Conservation (phyloP, 1,140 invertebrate species). For the Caenorhabditis latens region DNA sequence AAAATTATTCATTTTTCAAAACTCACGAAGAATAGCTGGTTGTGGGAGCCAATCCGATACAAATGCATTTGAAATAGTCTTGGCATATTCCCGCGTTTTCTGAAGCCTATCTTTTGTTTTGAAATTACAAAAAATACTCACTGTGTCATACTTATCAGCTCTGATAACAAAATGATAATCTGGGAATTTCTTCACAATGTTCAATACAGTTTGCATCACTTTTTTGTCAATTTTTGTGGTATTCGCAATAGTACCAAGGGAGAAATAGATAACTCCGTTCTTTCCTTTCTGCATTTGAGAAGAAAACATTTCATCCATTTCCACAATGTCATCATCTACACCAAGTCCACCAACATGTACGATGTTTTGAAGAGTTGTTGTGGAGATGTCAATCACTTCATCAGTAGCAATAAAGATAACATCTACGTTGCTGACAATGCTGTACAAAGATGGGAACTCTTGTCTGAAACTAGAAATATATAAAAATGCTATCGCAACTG, state of each 20-base stretch:
- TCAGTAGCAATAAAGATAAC: conserved; percentile 64
- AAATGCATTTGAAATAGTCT: conserved; percentile 49
- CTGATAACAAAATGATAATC: conserved; percentile 62
- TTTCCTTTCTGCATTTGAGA: conserved; percentile 59
- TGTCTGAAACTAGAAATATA: conserved; percentile 40
- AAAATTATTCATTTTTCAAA: no score
- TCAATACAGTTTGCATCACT: conserved; percentile 44
- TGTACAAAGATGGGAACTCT: conserved; percentile 58
- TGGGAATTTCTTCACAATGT: conserved; percentile 56
- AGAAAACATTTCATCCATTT: conserved; percentile 49
- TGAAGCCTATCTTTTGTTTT: not conserved
- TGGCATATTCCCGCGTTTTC: conserved; percentile 29
- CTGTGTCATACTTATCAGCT: conserved; percentile 59
- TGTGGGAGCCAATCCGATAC: conserved; percentile 64
- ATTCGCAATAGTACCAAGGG: conserved; percentile 61
- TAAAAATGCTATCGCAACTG: not conserved
- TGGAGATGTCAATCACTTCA: conserved; percentile 63
- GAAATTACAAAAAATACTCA: not conserved
- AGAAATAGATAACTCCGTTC: conserved; percentile 62
- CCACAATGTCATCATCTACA: conserved; percentile 42
- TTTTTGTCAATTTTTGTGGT: conserved; percentile 55
- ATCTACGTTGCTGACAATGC: conserved; percentile 51
- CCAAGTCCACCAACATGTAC: conserved; percentile 64
- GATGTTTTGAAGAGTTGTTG: conserved; percentile 60
- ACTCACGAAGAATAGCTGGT: conserved; percentile 59